A percentile compares a stretch with the other conserved stretches of the same genome.
Conservation (phyloP, 1,140 invertebrate species). For the Penaeus japonicus region DNA sequence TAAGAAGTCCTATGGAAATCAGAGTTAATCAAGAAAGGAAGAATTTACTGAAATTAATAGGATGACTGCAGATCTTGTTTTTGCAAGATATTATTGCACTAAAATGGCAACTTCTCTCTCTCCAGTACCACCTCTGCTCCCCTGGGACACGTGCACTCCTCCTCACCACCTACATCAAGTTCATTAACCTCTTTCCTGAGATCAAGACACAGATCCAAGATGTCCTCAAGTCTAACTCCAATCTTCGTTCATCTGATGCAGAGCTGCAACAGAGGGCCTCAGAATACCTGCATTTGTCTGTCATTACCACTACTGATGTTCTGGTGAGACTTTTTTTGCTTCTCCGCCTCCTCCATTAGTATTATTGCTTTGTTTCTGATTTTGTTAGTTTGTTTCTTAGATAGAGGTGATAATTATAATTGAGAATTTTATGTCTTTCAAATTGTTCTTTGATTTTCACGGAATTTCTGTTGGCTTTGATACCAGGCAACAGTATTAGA, state of each 20-base stretch:
- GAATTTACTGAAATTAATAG: not conserved
- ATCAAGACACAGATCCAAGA: conserved; percentile 97
- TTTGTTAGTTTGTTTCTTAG: too few species aligned
- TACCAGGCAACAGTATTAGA: conserved; percentile 92
- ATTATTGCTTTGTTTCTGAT: not conserved
- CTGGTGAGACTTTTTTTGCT: conserved; percentile 69
- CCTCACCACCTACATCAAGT: conserved; percentile 98
- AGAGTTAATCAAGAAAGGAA: not conserved
- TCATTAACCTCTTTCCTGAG: conserved; percentile 99
- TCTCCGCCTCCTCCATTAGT: not conserved
- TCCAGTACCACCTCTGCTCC: conserved; percentile 93
- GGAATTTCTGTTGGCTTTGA: not conserved
- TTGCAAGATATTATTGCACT: too few species aligned
- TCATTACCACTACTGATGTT: conserved; percentile 96
- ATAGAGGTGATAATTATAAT: not conserved
- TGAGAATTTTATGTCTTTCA: not conserved
- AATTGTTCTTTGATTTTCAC: not conserved
- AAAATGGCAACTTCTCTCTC: conserved; percentile 45
- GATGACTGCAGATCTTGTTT: too few species aligned
- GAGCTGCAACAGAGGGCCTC: conserved; percentile 98
- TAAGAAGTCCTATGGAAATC: conserved; percentile 60
- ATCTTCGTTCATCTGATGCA: conserved; percentile 95
- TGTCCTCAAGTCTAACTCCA: conserved; percentile 95
- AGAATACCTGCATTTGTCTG: conserved; percentile 96
- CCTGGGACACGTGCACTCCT: conserved; percentile 94